phyloP scores from a whole-genome alignment of 2,888 invertebrate species.

The Mimas tiliae region DNA sequence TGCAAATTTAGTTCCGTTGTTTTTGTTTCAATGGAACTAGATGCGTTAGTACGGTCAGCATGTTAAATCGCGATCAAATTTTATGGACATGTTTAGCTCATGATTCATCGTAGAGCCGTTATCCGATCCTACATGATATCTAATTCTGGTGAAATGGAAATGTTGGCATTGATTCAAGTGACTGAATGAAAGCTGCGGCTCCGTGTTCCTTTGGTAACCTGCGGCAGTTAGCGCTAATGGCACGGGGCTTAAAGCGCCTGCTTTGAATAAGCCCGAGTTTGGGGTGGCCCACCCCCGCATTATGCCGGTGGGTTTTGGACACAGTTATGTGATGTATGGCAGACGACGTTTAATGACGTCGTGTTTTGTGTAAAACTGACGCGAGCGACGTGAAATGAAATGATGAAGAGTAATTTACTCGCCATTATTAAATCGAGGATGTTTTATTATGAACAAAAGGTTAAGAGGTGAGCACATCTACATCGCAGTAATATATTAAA shows the following conservation, averaged over 20 bases:
- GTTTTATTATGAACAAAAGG: neutral
- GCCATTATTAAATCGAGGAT: neutral
- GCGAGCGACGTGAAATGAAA: conserved; percentile 1
- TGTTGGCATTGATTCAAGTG: conserved; percentile 65
- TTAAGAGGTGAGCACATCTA: neutral
- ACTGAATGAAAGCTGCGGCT: conserved; percentile 51
- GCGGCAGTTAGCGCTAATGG: conserved; percentile 61
- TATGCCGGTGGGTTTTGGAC: conserved; percentile 49
- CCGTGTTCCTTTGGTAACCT: conserved; percentile 67
- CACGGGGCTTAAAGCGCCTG: conserved; percentile 60
- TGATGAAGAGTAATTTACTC: conserved; percentile 1
- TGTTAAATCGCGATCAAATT: neutral
- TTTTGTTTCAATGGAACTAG: conserved; percentile 4
- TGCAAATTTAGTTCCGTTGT: conserved; percentile 27
- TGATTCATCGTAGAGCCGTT: neutral
- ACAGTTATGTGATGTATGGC: conserved; percentile 58
- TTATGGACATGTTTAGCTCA: neutral
- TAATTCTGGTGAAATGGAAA: conserved; percentile 28
- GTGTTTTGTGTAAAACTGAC: conserved; percentile 42
- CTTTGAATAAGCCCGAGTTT: conserved; percentile 61
- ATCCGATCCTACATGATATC: neutral
- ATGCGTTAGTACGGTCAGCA: neutral
- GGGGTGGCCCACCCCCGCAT: conserved; percentile 44
- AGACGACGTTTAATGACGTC: conserved; percentile 47
- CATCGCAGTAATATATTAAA: too few relatives aligned